Base-by-base conservation (phyloP, 2,888 invertebrate species). In the Noctua janthina region DNA sequence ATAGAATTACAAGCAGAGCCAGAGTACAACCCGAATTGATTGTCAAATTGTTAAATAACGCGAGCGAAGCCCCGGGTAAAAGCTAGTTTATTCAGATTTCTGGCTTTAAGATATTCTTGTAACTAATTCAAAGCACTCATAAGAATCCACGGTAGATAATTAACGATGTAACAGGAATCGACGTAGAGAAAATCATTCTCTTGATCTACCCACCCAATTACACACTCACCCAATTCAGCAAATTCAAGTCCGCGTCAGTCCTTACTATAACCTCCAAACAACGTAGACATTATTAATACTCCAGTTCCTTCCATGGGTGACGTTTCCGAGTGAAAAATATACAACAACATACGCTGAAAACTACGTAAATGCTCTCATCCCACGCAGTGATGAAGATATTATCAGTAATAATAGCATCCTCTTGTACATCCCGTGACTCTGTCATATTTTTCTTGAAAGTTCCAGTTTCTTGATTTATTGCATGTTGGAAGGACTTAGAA, bases 381-480 rank as follows among this genome's bases (percentile, higher is more conserved):
- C 79, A 87, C 88, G 78, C 76, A 7, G 23, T 62, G 78, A 87
- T 87, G 79, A 82, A 86, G 79, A 66, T 84, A 78, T 86, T 86
- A 83, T 86, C 86, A 86, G 74, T 69, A 85, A 81, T 80, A 74
- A 74, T 79, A 83, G 75, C 67, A 79, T 74, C 54, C 51, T 69
- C 51, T 62, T 20, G 23, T 17, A 75, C 72, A 78, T 85, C 73
- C 43, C 74, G 71, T 76, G 78, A 82, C 54, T 75, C 20, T 62
- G 51, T 68, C 72, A 70, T 59, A 35, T 39, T 69, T 76, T 62
- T 82, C 69, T 43, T 68, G 23, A 51, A 59, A 64, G 15, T 64
- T 39, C n/a, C 5, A 17, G 29, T 49, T 29, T 69, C 7, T 46
- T 64, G n/a, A 79, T 54, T 81, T 46, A 68, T 39, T 62, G 39